Evolutionary conservation across 2,888 invertebrate species (phyloP).

Genomic region (Steinernema carpocapsae): DNA sequence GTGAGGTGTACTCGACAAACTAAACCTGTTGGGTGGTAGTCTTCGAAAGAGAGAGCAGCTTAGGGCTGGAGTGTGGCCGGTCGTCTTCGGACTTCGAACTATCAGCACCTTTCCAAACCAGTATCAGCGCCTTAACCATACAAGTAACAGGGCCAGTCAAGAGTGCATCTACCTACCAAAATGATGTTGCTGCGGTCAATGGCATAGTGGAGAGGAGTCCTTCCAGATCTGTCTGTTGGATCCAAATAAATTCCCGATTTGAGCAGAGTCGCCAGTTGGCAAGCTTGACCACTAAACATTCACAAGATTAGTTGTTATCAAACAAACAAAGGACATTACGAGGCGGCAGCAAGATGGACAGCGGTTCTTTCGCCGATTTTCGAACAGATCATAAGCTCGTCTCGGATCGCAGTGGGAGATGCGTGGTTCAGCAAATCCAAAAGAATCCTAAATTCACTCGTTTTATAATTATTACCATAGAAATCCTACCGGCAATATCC

Average conservation of each 20-base stretch:
- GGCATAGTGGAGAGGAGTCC: not conserved
- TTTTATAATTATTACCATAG: not conserved
- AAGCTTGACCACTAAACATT: not conserved
- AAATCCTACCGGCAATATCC: not conserved
- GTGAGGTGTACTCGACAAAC: not conserved
- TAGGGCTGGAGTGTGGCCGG: not conserved
- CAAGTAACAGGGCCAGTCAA: not conserved
- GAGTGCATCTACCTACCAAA: not conserved
- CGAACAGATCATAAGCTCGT: conserved; percentile 5
- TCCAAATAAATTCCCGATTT: not conserved
- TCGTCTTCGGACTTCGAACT: not conserved
- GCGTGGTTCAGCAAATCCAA: not conserved
- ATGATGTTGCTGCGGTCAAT: not conserved
- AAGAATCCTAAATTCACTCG: conserved; percentile 16
- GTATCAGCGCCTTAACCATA: not conserved
- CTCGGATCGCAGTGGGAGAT: not conserved
- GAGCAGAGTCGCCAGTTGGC: conserved; percentile 9
- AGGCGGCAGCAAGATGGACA: not conserved
- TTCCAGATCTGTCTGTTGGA: not conserved
- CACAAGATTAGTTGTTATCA: too few species aligned
- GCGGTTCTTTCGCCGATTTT: conserved; percentile 3
- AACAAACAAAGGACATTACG: too few species aligned
- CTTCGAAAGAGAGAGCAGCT: not conserved
- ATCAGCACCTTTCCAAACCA: not conserved
- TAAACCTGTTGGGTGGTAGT: conserved; percentile 1